These are phyloP conservation scores for Drosophila cyrtoloma DNA, from an alignment of 2,888 invertebrate genomes.

Conservation along the genomic window DNA sequence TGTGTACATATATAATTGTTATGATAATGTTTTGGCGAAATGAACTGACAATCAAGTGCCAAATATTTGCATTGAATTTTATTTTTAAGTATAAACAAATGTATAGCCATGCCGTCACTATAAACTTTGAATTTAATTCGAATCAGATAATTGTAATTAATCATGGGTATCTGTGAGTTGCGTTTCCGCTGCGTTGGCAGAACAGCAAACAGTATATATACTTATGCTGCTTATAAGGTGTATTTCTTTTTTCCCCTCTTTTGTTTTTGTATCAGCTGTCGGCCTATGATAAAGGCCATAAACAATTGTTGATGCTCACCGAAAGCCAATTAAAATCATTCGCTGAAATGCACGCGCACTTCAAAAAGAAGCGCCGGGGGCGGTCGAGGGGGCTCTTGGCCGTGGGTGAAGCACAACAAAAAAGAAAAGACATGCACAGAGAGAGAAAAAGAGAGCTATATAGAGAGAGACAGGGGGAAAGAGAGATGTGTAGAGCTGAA, in stretches of 20 bases:
- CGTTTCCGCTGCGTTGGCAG: slow-evolving; percentile 36
- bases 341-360: slow-evolving; percentile 69
- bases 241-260: neutral
- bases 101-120: neutral
- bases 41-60: slow-evolving; percentile 16
- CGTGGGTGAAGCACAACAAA: slow-evolving; percentile 21
- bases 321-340: slow-evolving; percentile 75
- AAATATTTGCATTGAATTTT: slow-evolving; percentile 2
- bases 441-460: slow-evolving; percentile 4
- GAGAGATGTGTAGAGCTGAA: slow-evolving; percentile 10
- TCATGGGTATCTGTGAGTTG: slow-evolving; percentile 13
- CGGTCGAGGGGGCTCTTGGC: slow-evolving; percentile 7
- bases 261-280: slow-evolving; percentile 54
- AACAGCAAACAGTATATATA: slow-evolving; percentile 6
- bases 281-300: slow-evolving; percentile 51
- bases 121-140: neutral
- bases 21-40: neutral
- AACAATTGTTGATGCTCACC: slow-evolving; percentile 66
- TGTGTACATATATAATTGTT: neutral
- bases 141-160: neutral
- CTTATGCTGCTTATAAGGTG: slow-evolving; percentile 18
- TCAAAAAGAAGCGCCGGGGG: slow-evolving; percentile 40
- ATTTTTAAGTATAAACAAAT: slow-evolving; percentile 3
- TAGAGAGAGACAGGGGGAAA: neutral
- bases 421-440: slow-evolving; percentile 16